phyloP scores from a whole-genome alignment of 2,888 invertebrate genomes.

The Lasioglossum vierecki region DNA sequence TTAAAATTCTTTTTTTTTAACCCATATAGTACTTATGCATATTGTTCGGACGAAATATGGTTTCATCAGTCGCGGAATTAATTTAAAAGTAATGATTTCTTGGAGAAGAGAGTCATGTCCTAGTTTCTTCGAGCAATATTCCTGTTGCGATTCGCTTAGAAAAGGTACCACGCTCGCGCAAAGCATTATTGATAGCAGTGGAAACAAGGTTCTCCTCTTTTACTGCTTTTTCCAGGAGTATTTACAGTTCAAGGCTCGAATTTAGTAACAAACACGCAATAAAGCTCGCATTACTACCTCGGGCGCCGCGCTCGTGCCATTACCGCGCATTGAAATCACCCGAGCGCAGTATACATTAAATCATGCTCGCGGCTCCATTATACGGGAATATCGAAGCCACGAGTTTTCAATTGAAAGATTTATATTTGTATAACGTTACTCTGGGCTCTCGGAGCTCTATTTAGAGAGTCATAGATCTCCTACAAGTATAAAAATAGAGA shows the following conservation, averaged over 20 bases:
- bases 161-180: no score
- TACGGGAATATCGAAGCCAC: neutral
- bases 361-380: conserved; percentile 6
- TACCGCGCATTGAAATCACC: conserved; percentile 9
- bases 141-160: neutral
- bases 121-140: neutral
- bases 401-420: neutral
- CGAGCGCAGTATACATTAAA: neutral
- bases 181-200: neutral
- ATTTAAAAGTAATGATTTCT: neutral
- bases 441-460: neutral
- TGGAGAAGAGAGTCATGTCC: neutral
- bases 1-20: no score
- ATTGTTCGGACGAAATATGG: neutral
- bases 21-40: no score
- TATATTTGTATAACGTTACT: neutral
- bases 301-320: conserved; percentile 12
- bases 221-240: neutral
- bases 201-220: conserved; percentile 1
- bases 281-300: neutral
- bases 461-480: neutral
- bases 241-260: conserved; percentile 2
- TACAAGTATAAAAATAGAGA: neutral
- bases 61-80: neutral
- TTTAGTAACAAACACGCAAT: neutral